Evolutionary conservation across 2,888 invertebrate genomes (phyloP), one percentile per base, ranked within the genome.

Genomic region (Helicoverpa assulta): DNA sequence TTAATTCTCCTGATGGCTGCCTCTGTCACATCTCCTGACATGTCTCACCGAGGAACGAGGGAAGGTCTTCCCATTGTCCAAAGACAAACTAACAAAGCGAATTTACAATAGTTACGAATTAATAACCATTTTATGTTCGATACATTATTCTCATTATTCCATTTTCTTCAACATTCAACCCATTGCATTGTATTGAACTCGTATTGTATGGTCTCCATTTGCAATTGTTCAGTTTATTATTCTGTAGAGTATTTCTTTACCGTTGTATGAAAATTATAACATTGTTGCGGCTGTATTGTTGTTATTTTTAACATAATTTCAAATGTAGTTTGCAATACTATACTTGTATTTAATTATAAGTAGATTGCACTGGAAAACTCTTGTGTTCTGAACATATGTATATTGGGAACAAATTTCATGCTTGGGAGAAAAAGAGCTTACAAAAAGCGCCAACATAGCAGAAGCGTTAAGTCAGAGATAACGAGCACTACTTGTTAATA

Each of bases 211-310:
- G 50, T 33, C 29, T 67, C 67, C 77, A 67, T 71, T 75, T 67
- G 72, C 67, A 72, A 72, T 52, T 76, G 67, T 62, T 76, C 77
- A 67, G 55, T 71, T 61, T 75, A 50, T 71, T 71, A 60, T 70
- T 43, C 47, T 76, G 70, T 54, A 64, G 47, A 29, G 29, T 60
- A 53, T 70, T 76, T 50, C 40, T 67, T 60, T 68, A 57, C 50
- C 19, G 55, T 21, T 33, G n/a, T 61, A 68, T 74, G 47, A 61
- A 61, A 8, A 58, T 61, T 57, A 47, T 47, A 61, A 53, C 50
- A 57, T 61, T 73, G 68, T 74, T 74, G 47, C 52, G 37, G 19
- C 74, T 50, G 58, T 58, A 58, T 61, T 62, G 43, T 73, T 37
- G 68, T 61, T 47, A 47, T n/a, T 47, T 47, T 16, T 5, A 47